These are phyloP conservation scores for Neoitamus cyanurus DNA, from an alignment of 2,888 invertebrate genomes.

Conservation along the genomic window DNA sequence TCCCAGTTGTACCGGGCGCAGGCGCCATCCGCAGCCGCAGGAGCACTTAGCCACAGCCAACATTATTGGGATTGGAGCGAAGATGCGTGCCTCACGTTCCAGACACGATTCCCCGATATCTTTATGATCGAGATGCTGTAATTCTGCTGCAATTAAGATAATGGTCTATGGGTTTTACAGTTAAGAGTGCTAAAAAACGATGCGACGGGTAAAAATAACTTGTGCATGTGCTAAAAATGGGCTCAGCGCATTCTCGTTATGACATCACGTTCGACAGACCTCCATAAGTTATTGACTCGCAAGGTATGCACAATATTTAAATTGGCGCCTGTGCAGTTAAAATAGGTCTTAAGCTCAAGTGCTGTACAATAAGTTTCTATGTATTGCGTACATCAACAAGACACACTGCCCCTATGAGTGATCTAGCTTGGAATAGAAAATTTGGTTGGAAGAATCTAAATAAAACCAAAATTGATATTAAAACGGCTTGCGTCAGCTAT, in stretches of 20 bases:
- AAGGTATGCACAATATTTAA: background rate
- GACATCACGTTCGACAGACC: background rate
- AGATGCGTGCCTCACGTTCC: background rate
- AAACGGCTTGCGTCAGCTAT: no score
- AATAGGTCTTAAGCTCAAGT: background rate
- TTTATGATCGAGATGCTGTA: slow-evolving; percentile 33
- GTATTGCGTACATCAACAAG: no score
- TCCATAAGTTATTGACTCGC: background rate
- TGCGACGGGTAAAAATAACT: slow-evolving; percentile 19
- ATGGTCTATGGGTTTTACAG: slow-evolving; percentile 28
- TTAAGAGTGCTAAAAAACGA: background rate
- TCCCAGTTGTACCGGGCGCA: background rate
- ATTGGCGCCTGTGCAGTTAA: background rate
- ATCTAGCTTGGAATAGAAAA: no score
- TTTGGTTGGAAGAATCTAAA: no score
- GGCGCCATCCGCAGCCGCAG: slow-evolving; percentile 8
- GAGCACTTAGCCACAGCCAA: background rate
- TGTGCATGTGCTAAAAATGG: slow-evolving; percentile 1
- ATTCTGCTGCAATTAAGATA: slow-evolving; percentile 31
- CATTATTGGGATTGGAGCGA: background rate
- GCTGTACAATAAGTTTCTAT: no score
- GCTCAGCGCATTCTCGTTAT: slow-evolving; percentile 10
- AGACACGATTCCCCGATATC: slow-evolving; percentile 5
- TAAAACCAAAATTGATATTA: no score
- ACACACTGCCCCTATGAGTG: no score